Evolutionary conservation across 2,797 vertebrate species (phyloP), one percentile per base, ranked within the genome.

Genomic region (Aeoliscus strigatus): DNA sequence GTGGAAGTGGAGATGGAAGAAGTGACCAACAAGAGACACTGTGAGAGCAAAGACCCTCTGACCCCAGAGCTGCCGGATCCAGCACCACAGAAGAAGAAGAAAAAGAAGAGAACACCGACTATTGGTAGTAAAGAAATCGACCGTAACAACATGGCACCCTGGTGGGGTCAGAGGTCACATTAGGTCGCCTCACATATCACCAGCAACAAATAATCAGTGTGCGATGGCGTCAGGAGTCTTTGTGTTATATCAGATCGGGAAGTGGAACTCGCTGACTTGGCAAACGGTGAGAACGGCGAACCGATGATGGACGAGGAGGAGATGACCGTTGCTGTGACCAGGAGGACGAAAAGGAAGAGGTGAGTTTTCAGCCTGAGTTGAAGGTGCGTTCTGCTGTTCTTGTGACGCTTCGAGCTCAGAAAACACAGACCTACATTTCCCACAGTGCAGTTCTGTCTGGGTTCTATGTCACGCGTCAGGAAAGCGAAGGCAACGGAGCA

Each of bases 311-410:
- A 86, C 11, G 88, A 83, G 38, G 90, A 92, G 63, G 79, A 89
- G 1, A 35, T 2, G 5, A 21, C 39, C 0, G 65, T 47, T 0
- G 27, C 66, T 2, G 81, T 87, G 14, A 81, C 69, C 59, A 90
- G 88, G 14, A 96, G 89, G 75, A 91, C 86, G 10, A 91, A 81
- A 38, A 90, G 75, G 71, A 96, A 86, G 70, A 92, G 87, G 94
- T 93, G 67, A 89, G 90, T 23, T 23, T 8, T 23, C 4, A 23
- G 21, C 21, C 21, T 23, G 21, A 23, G 21, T 23, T n/a, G n/a
- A n/a, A n/a, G n/a, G n/a, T n/a, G n/a, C n/a, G n/a, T n/a, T n/a
- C n/a, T n/a, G n/a, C n/a, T n/a, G n/a, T n/a, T n/a, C n/a, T n/a
- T n/a, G n/a, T n/a, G n/a, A n/a, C n/a, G n/a, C n/a, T n/a, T n/a